Conservation (phyloP, 2,797 vertebrate genomes). For the Cryptoblepharus egeriae region DNA sequence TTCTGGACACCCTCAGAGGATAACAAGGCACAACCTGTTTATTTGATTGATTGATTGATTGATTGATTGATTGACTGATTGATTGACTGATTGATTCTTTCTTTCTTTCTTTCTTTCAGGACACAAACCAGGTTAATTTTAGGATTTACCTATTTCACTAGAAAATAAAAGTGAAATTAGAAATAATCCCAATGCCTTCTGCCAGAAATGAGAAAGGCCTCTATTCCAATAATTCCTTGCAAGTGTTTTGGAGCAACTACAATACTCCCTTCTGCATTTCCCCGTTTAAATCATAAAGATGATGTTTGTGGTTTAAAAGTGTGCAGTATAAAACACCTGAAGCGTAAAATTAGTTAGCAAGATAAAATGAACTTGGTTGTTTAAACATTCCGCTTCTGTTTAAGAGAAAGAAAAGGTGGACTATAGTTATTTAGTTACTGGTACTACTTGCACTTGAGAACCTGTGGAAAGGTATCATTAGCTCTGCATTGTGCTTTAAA, state of each 20-base stretch:
- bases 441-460: slow-evolving; percentile 3
- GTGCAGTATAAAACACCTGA: background rate
- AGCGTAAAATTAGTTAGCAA: slow-evolving; percentile 7
- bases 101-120: no score
- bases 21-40: no score
- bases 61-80: no score
- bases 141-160: background rate
- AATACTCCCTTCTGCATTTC: background rate
- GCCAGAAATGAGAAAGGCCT: background rate
- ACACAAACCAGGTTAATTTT: background rate
- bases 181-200: no score
- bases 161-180: background rate
- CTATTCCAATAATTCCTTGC: background rate
- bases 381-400: background rate
- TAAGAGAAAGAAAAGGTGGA: slow-evolving; percentile 2
- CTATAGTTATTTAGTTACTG: slow-evolving; percentile 21
- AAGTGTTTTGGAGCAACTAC: background rate
- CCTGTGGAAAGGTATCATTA: background rate
- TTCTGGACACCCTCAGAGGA: no score
- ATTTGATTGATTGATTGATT: no score
- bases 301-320: background rate
- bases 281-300: background rate
- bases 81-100: no score
- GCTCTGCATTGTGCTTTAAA: slow-evolving; percentile 23
- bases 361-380: background rate